Base-by-base conservation (phyloP, 2,888 invertebrate species). In the Hydriomena furcata region DNA sequence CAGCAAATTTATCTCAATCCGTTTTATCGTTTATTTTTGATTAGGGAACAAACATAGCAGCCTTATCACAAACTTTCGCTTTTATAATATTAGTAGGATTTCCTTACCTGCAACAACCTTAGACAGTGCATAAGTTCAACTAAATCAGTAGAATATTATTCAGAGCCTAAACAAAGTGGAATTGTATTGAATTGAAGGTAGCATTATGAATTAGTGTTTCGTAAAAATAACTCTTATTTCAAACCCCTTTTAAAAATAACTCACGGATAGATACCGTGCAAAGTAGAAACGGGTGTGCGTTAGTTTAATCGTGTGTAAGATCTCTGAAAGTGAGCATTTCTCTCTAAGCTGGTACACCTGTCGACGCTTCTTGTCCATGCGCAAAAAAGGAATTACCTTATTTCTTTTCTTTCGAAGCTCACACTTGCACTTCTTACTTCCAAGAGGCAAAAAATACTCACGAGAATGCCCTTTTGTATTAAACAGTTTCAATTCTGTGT, bases 241-340 rank as follows among this genome's bases (percentile, higher is more conserved):
- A n/a, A n/a, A n/a, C n/a, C n/a, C 23, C 7, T 35, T 23, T 12
- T 7, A 0, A 23, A 23, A 35, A 11, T 35, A 11, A 17, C 4
- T 17, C 1, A 7, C 32, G 10, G 41, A 40, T 17, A 41, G 41
- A 8, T 37, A 28, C n/a, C 27, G 28, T 34, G 23, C 4, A 41
- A 52, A 7, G 43, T 31, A 46, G 36, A 50, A 58, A 47, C 25
- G 41, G 32, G 35, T 49, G 20, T 57, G 55, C 60, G 65, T 68
- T 61, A 58, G 68, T 63, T 68, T 63, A 68, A 68, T 68, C 65
- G 65, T 56, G 63, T 63, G 68, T 61, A 63, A 67, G 52, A 56
- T 63, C 68, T 61, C 60, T 62, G 62, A 61, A 61, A 63, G 63
- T 58, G 59, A 61, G 63, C 60, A 61, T 59, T 63, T 45, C 55